phyloP scores from a whole-genome alignment of 2,797 vertebrate genomes.

The Heteromormyrus szaboi region DNA sequence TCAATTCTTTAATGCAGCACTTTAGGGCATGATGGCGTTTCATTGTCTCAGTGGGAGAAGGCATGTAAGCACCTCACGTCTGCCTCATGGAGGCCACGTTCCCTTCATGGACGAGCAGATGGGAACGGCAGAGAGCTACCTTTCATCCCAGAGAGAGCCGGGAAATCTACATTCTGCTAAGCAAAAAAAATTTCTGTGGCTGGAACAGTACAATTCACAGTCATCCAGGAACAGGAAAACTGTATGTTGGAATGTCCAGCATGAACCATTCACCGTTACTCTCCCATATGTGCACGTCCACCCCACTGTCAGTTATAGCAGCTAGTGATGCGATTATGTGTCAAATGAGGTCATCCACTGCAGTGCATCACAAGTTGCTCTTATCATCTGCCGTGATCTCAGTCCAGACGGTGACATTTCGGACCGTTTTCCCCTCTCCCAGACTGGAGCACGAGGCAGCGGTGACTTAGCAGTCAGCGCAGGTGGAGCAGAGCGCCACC shows the following conservation, averaged over 20 bases:
- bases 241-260: neutral
- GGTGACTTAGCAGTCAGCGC: slow-evolving; percentile 53
- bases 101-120: neutral
- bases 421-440: no score
- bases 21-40: slow-evolving; percentile 57
- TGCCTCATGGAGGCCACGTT: slow-evolving; percentile 35
- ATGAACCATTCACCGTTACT: no score
- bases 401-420: neutral
- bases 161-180: neutral
- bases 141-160: neutral
- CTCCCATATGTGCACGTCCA: neutral
- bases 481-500: slow-evolving; percentile 41
- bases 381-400: neutral
- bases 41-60: slow-evolving; percentile 49
- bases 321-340: neutral
- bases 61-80: slow-evolving; percentile 57
- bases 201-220: neutral
- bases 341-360: neutral
- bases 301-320: neutral
- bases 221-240: neutral
- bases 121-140: neutral
- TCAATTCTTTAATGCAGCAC: slow-evolving; percentile 55
- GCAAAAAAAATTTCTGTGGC: neutral
- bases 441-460: neutral
- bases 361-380: neutral